Percentiles rank a stretch among this genome's conserved stretches.
phyloP scores from a whole-genome alignment of 2,113 vertebrate genomes.

The Genyomyrus donnyi region DNA sequence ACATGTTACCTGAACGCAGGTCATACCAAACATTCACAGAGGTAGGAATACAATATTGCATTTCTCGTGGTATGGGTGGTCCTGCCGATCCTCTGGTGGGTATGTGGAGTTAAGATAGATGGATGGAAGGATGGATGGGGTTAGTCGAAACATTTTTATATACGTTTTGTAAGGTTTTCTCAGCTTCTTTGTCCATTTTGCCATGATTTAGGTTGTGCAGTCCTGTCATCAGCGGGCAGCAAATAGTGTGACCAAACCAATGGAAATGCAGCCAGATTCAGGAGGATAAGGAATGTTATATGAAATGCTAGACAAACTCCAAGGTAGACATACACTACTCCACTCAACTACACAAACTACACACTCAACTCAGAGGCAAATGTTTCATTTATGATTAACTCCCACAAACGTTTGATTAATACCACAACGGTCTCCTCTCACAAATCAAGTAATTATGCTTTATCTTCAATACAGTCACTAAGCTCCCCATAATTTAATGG shows the following conservation, averaged over 20 bases:
- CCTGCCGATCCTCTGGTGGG: neutral
- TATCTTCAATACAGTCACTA: neutral
- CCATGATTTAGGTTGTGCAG: neutral
- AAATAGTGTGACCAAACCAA: neutral
- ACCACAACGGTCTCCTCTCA: neutral
- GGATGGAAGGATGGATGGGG: neutral
- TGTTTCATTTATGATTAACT: neutral
- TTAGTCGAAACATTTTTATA: neutral
- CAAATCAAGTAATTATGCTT: neutral
- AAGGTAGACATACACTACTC: neutral
- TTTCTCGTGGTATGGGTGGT: neutral
- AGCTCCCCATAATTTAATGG: neutral
- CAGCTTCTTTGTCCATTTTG: slow-evolving; percentile 11
- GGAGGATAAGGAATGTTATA: neutral
- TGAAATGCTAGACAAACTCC: neutral
- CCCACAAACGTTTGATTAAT: neutral
- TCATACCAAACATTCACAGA: neutral
- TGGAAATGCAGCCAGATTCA: neutral
- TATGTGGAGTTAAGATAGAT: neutral
- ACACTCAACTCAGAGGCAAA: neutral
- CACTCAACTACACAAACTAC: neutral
- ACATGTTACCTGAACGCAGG: neutral
- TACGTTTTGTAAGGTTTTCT: neutral
- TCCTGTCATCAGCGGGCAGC: neutral
- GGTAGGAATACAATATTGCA: neutral